Percentiles rank a stretch among this genome's conserved stretches.
These are phyloP conservation scores for Clostera curtula DNA, from an alignment of 2,888 invertebrate genomes.

Conservation along the genomic window DNA sequence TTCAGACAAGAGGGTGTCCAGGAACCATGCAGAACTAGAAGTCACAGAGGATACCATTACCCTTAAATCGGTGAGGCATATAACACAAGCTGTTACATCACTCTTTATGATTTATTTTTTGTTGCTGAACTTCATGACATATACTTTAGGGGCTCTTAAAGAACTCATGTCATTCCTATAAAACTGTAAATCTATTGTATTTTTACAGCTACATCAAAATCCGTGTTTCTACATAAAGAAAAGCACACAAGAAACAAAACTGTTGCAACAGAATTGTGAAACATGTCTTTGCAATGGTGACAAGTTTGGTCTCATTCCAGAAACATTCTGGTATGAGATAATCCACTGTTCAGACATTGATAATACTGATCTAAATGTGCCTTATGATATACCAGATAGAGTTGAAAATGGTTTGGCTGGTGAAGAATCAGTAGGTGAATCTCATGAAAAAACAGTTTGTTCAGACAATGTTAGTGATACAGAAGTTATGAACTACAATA, in stretches of 20 bases:
- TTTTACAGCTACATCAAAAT: slow-evolving; percentile 69
- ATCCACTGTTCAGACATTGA: slow-evolving; percentile 15
- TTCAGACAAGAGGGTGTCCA: slow-evolving; percentile 65
- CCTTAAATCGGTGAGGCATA: slow-evolving; percentile 55
- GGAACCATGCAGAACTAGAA: slow-evolving; percentile 64
- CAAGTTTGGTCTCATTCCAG: slow-evolving; percentile 68
- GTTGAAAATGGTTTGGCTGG: slow-evolving; percentile 2
- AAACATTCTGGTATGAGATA: slow-evolving; percentile 64
- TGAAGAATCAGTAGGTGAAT: slow-evolving; percentile 1
- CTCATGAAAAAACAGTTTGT: slow-evolving; percentile 1
- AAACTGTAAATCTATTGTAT: slow-evolving; percentile 1
- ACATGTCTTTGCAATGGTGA: slow-evolving; percentile 57
- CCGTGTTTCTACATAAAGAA: slow-evolving; percentile 65
- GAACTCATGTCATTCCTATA: slow-evolving; percentile 1
- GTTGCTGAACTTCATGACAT: too few species aligned
- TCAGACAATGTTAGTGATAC: slow-evolving; percentile 4
- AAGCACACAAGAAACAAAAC: slow-evolving; percentile 29
- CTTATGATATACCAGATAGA: slow-evolving; percentile 5
- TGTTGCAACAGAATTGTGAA: slow-evolving; percentile 42
- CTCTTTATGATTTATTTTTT: too few species aligned
- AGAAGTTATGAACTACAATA: slow-evolving; percentile 5
- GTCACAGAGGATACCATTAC: slow-evolving; percentile 42
- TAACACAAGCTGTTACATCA: too few species aligned
- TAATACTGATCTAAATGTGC: slow-evolving; percentile 8
- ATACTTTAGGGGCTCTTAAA: too few species aligned